Conservation (phyloP, 2,113 vertebrate species). For the Boleophthalmus pectinirostris region DNA sequence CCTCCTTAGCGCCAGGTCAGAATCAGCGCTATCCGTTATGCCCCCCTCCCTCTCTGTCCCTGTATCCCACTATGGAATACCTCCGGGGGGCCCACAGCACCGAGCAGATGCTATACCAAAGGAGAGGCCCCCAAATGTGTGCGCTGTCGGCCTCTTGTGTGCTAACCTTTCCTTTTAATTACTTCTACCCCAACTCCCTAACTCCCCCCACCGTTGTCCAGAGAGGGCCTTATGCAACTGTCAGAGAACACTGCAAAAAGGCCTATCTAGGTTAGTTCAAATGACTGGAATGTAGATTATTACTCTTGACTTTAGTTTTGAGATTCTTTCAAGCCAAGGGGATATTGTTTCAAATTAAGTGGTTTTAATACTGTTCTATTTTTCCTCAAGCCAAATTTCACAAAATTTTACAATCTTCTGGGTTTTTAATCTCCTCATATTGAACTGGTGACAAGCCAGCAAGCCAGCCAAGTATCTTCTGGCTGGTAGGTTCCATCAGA, state of each 20-base stretch:
- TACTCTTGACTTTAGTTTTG: not conserved
- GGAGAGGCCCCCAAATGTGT: slow-evolving; percentile 63
- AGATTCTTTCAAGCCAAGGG: not conserved
- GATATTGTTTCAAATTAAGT: not conserved
- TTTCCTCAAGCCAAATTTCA: not conserved
- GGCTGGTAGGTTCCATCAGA: not conserved
- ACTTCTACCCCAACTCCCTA: slow-evolving; percentile 67
- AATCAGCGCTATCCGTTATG: slow-evolving; percentile 54
- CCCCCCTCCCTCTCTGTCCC: slow-evolving; percentile 46
- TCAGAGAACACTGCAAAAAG: slow-evolving; percentile 50
- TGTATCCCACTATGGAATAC: slow-evolving; percentile 34
- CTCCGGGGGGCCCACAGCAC: slow-evolving; percentile 50
- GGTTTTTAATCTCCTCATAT: not conserved
- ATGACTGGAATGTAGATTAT: not conserved
- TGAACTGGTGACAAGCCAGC: too few species aligned
- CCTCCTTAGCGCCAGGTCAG: slow-evolving; percentile 56
- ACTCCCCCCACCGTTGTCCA: slow-evolving; percentile 59
- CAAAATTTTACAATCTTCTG: too few species aligned
- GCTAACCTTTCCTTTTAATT: slow-evolving; percentile 83
- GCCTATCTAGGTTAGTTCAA: not conserved
- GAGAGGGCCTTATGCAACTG: slow-evolving; percentile 70
- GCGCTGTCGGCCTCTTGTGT: slow-evolving; percentile 63
- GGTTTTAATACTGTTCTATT: not conserved
- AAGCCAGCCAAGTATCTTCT: too few species aligned
- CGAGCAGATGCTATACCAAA: slow-evolving; percentile 70